Percentiles rank a stretch among this genome's conserved stretches.
phyloP scores from a whole-genome alignment of 2,113 vertebrate species.

The Geococcyx californianus region DNA sequence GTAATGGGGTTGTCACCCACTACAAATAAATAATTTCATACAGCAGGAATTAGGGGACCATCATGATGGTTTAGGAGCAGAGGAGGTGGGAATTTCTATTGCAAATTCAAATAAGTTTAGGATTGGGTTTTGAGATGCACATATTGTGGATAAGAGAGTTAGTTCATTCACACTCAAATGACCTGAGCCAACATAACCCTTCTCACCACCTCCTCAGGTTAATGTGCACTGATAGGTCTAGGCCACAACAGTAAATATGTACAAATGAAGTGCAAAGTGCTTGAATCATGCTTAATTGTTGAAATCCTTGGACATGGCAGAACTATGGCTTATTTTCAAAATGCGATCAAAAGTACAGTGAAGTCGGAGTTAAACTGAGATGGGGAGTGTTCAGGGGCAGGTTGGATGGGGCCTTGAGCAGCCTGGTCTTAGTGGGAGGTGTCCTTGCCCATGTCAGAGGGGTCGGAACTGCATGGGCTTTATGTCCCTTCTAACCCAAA shows the following conservation, averaged over 20 bases:
- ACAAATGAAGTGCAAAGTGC: background rate
- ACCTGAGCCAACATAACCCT: background rate
- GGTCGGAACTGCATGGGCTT: no score
- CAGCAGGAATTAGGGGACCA: background rate
- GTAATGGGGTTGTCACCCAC: background rate
- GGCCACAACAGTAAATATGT: background rate
- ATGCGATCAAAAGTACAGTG: background rate
- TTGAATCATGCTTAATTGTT: background rate
- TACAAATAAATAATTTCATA: background rate
- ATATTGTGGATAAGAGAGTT: background rate
- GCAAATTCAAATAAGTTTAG: background rate
- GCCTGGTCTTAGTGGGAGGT: no score
- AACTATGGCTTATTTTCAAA: background rate
- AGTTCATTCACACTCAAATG: background rate
- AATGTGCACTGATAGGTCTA: background rate
- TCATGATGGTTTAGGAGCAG: background rate
- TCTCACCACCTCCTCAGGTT: background rate
- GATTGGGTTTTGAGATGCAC: background rate
- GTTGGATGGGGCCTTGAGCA: no score
- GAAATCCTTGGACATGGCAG: no score
- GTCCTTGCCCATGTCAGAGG: no score
- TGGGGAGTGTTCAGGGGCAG: no score
- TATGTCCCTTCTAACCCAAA: no score
- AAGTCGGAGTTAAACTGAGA: background rate
- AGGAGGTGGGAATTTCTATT: background rate